Evolutionary conservation across 2,888 invertebrate species (phyloP).

Genomic region (Salticus scenicus): DNA sequence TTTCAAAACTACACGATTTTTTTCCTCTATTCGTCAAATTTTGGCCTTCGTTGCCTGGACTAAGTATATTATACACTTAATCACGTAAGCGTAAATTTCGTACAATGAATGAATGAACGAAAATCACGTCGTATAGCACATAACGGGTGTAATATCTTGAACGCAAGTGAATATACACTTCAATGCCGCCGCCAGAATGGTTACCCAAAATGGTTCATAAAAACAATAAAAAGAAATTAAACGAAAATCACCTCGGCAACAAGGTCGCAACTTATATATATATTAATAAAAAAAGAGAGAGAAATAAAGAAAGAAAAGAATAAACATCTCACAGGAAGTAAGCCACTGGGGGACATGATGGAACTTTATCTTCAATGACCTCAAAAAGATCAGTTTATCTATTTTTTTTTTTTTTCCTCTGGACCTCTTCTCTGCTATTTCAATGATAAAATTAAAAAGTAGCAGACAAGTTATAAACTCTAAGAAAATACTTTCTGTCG

Average conservation of each 20-base stretch:
- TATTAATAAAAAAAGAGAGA: too few species aligned
- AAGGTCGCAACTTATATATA: neutral
- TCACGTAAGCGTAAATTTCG: too few species aligned
- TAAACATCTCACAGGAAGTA: neutral
- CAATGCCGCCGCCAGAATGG: neutral
- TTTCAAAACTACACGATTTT: too few species aligned
- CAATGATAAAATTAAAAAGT: neutral
- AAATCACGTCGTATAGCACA: too few species aligned
- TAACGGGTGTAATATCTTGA: too few species aligned
- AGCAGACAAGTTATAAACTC: too few species aligned
- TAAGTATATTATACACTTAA: too few species aligned
- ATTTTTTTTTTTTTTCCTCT: neutral
- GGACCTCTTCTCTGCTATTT: neutral
- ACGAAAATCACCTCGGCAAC: neutral
- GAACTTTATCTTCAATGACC: neutral
- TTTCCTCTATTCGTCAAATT: too few species aligned
- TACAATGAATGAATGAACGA: too few species aligned
- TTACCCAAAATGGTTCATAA: neutral
- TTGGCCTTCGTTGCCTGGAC: too few species aligned
- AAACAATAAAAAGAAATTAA: neutral
- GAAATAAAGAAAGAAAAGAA: too few species aligned
- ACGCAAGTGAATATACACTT: neutral
- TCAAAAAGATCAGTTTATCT: neutral
- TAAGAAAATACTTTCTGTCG: too few species aligned
- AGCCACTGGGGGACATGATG: constrained; percentile 11